Evolutionary conservation across 2,888 invertebrate species (phyloP).

Genomic region (Megastigmus dorsalis): DNA sequence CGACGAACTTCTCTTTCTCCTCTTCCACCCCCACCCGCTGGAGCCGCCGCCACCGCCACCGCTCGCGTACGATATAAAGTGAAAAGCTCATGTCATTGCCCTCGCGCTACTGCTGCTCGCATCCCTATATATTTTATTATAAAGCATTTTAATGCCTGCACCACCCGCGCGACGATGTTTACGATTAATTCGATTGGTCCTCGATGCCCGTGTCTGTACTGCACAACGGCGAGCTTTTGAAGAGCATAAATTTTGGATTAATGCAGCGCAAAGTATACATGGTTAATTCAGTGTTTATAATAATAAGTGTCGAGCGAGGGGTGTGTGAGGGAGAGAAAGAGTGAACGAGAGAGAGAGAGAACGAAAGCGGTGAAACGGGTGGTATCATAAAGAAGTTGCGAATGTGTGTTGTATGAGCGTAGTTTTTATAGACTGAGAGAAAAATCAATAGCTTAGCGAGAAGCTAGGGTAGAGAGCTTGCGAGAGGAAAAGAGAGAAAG

Average conservation of each 20-base stretch:
- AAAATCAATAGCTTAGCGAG: conserved; percentile 42
- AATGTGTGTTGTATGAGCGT: not conserved
- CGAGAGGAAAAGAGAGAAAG: too few species aligned
- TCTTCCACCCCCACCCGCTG: too few species aligned
- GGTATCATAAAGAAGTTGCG: not conserved
- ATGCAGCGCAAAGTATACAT: not conserved
- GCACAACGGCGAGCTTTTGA: not conserved
- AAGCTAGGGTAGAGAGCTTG: not conserved
- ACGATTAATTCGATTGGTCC: not conserved
- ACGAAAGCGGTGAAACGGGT: not conserved
- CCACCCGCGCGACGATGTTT: not conserved
- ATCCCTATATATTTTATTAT: not conserved
- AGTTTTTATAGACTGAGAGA: conserved; percentile 16
- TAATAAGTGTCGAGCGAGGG: not conserved
- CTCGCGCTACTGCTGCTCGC: not conserved
- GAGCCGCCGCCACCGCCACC: not conserved
- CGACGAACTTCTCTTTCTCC: too few species aligned
- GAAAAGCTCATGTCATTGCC: conserved; percentile 44
- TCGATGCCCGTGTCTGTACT: too few species aligned
- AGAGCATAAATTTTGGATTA: not conserved
- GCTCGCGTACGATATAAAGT: conserved; percentile 17
- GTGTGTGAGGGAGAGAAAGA: too few species aligned
- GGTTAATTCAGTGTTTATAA: not conserved
- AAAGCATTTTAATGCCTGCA: not conserved
- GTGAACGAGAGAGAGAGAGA: not conserved